Evolutionary conservation across 2,113 vertebrate species (phyloP), one percentile per base, ranked within the genome.

Genomic region (Regulus satrapa): DNA sequence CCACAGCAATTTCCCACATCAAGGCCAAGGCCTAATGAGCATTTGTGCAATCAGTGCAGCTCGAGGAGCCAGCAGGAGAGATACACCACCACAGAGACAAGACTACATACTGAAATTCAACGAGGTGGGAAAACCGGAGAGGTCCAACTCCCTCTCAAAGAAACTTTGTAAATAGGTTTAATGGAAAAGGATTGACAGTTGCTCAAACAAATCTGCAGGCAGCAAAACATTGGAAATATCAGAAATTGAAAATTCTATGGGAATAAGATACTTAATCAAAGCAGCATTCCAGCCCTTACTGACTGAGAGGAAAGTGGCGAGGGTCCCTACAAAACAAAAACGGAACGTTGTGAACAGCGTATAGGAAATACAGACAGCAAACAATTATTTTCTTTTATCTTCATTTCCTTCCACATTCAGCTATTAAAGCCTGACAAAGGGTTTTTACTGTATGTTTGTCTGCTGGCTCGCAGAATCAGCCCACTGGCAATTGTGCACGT

Each of bases 51-150:
- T 8, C 28, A 73, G 10, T 8, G 28, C 15, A 51, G 28, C 28
- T 66, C 0, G 0, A 45, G 45, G 28, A 73, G 36, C 28, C 12
- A 58, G 43, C 0, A 0, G 25, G 34, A 55, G 12, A 36, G 17
- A 51, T 38, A 32, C 0, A 0, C 12, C 59, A n/a, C 10, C 7
- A 20, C 18, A 54, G 38, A 85, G 32, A 61, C 28, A 59, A 25
- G 25, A 49, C 54, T 32, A 36, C 3, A 31, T 58, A 55, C 36
- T 43, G 21, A 75, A 69, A 84, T 5, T 26, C 26, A 59, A 56
- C 68, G 68, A 55, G 16, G 3, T 45, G 18, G 17, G 23, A 86
- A 56, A 94, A 75, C 3, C 31, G 25, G 3, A 46, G 23, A 52
- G 15, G 18, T n/a, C 10, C 17, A 71, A 46, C 3, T 4, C 10